Evolutionary conservation across 2,113 vertebrate genomes (phyloP), one percentile per base, ranked within the genome.

Genomic region (Solea senegalensis): DNA sequence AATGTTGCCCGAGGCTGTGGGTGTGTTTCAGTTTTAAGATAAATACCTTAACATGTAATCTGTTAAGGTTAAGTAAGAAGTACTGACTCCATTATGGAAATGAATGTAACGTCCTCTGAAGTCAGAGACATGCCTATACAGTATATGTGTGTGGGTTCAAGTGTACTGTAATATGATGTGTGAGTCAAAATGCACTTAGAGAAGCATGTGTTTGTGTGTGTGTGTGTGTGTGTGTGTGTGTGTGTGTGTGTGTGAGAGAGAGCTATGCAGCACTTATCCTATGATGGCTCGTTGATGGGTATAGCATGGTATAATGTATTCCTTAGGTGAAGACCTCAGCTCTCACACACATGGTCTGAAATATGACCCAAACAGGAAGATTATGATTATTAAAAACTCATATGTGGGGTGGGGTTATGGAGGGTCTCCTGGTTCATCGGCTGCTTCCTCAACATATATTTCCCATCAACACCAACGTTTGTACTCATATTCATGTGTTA

Each of bases 101-200:
- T 58, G 8, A 43, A 5, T 41, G 34, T 15, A 16, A 40, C 15
- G 56, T 58, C 34, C 15, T 15, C 15, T 58, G 21, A 21, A 34
- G 40, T 26, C 51, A 52, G 51, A 9, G n/a, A 1, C 16, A 9
- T 9, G 51, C 12, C 1, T 54, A 11, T 48, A 13, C 21, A 21
- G 46, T 54, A 8, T 27, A n/a, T 57, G 55, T 5, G 8, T 39
- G 56, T n/a, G 50, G 39, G 66, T 56, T 46, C 76, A 72, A 76
- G 80, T 77, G 76, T 58, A 45, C 40, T 82, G 76, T 78, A 84
- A 86, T 74, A 71, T 74, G 80, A 89, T 74, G 82, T 86, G 78
- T 49, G 27, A 16, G 69, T 76, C 40, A 62, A 52, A 69, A 64
- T 78, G 86, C 88, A 88, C 86, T 90, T 85, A 89, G 50, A 76